Evolutionary conservation across 2,797 vertebrate genomes (phyloP).

Genomic region (Acipenser oxyrinchus): DNA sequence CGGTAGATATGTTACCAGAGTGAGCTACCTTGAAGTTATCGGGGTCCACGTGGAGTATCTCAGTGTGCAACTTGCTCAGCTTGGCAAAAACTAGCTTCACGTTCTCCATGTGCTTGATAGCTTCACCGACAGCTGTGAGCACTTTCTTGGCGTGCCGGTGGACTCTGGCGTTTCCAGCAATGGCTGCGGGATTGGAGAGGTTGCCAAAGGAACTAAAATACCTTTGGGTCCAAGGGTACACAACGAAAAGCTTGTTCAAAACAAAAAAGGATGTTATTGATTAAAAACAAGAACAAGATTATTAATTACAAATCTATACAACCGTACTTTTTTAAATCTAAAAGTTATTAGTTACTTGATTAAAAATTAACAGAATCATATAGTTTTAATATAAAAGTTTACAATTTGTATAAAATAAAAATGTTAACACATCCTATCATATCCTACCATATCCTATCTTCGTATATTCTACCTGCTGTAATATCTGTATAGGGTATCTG

Average conservation of each 20-base stretch:
- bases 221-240: conserved; percentile 74
- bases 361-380: no score
- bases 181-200: conserved; percentile 46
- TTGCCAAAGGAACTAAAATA: conserved; percentile 64
- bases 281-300: neutral
- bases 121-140: conserved; percentile 55
- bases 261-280: neutral
- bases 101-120: conserved; percentile 61
- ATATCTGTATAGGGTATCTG: conserved; percentile 28
- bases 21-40: conserved; percentile 64
- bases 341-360: no score
- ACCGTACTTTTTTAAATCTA: no score
- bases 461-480: no score
- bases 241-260: conserved; percentile 49
- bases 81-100: conserved; percentile 46
- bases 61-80: conserved; percentile 63
- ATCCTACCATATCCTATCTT: no score
- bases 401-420: no score
- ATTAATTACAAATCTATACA: no score
- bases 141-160: conserved; percentile 54
- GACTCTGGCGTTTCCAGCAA: conserved; percentile 49
- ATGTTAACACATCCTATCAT: no score
- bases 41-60: conserved; percentile 66
- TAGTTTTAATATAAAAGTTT: no score
- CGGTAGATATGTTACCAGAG: neutral